These are phyloP conservation scores for Sinocyclocheilus anshuiensis DNA, from an alignment of 2,113 vertebrate genomes.

Conservation along the genomic window DNA sequence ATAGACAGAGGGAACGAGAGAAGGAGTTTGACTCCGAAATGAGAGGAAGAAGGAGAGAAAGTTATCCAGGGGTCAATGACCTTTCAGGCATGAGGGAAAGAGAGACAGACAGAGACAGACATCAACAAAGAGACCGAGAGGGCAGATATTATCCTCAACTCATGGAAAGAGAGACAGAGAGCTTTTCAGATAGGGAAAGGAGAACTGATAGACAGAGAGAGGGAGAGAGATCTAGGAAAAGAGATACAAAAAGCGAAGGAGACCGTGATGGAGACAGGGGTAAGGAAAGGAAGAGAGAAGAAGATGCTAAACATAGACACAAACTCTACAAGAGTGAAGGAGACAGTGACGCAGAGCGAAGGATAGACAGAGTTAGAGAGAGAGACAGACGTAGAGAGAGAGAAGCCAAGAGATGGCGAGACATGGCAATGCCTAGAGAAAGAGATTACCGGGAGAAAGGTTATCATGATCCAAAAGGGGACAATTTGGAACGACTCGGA, in stretches of 20 bases:
- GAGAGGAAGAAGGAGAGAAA: conserved; percentile 59
- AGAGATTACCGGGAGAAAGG: conserved; percentile 7
- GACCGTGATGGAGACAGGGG: conserved; percentile 64
- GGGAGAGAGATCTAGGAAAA: conserved; percentile 48
- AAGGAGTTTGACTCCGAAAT: conserved; percentile 49
- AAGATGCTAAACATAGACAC: conserved; percentile 44
- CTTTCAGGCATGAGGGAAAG: conserved; percentile 47
- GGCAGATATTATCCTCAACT: conserved; percentile 43
- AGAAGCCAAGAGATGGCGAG: conserved; percentile 41
- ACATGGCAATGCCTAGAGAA: conserved; percentile 27
- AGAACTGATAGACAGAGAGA: conserved; percentile 45
- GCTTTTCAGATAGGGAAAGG: conserved; percentile 52
- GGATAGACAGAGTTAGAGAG: conserved; percentile 39
- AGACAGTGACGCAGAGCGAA: conserved; percentile 50
- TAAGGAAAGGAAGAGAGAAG: conserved; percentile 52
- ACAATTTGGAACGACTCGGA: not conserved
- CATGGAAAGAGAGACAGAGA: conserved; percentile 49
- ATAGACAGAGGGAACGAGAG: conserved; percentile 51
- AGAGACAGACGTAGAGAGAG: conserved; percentile 47
- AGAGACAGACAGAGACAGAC: conserved; percentile 58
- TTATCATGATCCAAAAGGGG: not conserved
- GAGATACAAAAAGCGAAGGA: conserved; percentile 70
- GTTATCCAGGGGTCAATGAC: conserved; percentile 48
- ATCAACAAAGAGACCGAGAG: conserved; percentile 46
- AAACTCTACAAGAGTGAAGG: conserved; percentile 68